Evolutionary conservation across 2,113 vertebrate species (phyloP), one percentile per base, ranked within the genome.

Genomic region (Solea senegalensis): DNA sequence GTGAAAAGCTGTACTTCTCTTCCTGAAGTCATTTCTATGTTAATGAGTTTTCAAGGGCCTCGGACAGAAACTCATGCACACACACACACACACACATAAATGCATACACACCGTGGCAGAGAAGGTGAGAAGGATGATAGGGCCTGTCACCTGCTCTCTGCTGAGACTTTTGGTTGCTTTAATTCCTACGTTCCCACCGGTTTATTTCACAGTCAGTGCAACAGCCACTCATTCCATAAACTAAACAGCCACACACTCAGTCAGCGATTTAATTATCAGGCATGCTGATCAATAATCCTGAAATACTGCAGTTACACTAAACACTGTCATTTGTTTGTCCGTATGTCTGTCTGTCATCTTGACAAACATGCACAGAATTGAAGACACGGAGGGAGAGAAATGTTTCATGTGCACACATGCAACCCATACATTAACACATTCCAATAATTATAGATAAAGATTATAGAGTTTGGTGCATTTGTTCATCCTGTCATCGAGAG

Each of bases 1-100:
- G 86, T 91, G 86, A 87, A 76, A 83, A 8, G 64, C 83, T 84
- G 76, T 83, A 81, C 84, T 88, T 92, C 85, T 86, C 88, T 89
- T 90, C 89, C 90, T 90, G 81, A 91, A 94, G 90, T 93, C 79
- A 94, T 94, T 94, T 94, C 92, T 94, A 94, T 94, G 92, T 91
- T 94, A 94, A 94, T 94, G 90, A 94, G 92, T 91, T 87, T 91
- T 71, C 85, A 86, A 87, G 76, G 83, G 80, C 82, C 75, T 81
- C 68, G 27, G 72, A 86, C 78, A 67, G 74, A 83, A 83, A 62
- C 76, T 68, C 80, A 71, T 53, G 55, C 65, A 72, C 65, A 69
- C 78, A 68, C 56, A 51, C 61, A 69, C 50, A 60, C 67, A 62
- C 61, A 69, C 50, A 60, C 67, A 62, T 55, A 65, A 45, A 73